Evolutionary conservation across 2,888 invertebrate species (phyloP).

Genomic region (Pedicia rivosa): DNA sequence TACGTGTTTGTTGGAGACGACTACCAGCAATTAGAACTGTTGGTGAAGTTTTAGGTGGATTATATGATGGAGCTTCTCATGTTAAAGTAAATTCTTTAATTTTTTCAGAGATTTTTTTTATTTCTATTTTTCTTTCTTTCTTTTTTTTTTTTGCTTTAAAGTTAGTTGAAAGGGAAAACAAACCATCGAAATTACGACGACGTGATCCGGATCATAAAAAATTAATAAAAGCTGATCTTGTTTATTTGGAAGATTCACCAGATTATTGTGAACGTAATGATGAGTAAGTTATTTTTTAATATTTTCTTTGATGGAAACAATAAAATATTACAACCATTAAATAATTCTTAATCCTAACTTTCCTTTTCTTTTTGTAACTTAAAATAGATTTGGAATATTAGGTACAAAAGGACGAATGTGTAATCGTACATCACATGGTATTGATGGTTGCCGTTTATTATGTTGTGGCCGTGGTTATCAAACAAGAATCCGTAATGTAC

Average conservation of each 20-base stretch:
- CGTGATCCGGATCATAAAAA: conserved; percentile 64
- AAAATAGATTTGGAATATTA: conserved; percentile 54
- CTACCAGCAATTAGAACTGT: conserved; percentile 61
- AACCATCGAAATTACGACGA: conserved; percentile 53
- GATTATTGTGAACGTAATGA: conserved; percentile 80
- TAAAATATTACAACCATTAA: background rate
- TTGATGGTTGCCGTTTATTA: conserved; percentile 72
- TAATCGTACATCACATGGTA: conserved; percentile 67
- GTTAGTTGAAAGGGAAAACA: conserved; percentile 37
- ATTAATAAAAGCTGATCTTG: conserved; percentile 79
- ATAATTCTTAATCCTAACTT: conserved; percentile 3
- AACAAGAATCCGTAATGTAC: conserved; percentile 63
- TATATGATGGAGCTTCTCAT: conserved; percentile 77
- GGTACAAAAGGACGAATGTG: conserved; percentile 72
- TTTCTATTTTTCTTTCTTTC: background rate
- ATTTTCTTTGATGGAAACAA: conserved; percentile 5
- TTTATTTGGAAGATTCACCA: conserved; percentile 79
- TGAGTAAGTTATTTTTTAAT: conserved; percentile 40
- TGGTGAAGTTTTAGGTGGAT: conserved; percentile 57
- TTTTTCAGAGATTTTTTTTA: conserved; percentile 12
- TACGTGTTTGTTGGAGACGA: conserved; percentile 79
- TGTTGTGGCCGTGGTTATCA: conserved; percentile 84
- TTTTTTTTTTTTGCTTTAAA: conserved; percentile 1
- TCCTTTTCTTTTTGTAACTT: conserved; percentile 7
- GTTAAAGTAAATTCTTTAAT: conserved; percentile 38